Evolutionary conservation across 1,140 invertebrate genomes (phyloP), one percentile per base, ranked within the genome.

Genomic region (Neodiprion virginianus): DNA sequence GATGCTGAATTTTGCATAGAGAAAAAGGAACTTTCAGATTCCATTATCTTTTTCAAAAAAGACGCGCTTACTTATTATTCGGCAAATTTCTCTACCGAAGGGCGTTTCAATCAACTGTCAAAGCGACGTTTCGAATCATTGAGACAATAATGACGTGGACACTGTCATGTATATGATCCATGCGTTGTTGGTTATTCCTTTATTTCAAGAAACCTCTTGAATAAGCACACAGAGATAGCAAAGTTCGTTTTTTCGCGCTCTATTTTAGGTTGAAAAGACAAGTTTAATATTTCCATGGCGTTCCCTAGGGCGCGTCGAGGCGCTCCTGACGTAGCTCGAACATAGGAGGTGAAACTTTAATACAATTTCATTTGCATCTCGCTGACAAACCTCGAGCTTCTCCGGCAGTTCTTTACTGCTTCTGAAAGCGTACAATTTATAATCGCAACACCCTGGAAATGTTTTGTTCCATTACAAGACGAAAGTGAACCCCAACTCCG

Each of bases 331-430:
- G 74, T 75, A 75, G 77, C 73, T 70, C 69, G 50, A 49, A 72
- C 72, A 49, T 72, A 69, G n/a, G 72, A 82, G 82, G 80, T 84
- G 79, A 86, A 85, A 86, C 80, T 86, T 85, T 85, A 86, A 86
- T 85, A 85, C 82, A 86, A 86, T 86, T 85, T 86, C 83, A 85
- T 86, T 85, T 86, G 83, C 77, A 78, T 81, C 79, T 79, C 76
- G 81, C 84, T 86, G 83, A 86, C 84, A 86, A 86, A 84, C 73
- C 76, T 73, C 74, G 40, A 50, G 49, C 72, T 76, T 69, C 72
- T 71, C 70, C 68, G 50, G 61, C 71, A 72, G 66, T 79, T 79
- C 79, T 81, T 80, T 78, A 77, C 78, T 80, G 75, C 76, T 80
- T 76, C 78, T 76, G 79, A 81, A 80, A 78, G 77, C 75, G 77